A percentile compares a stretch with the other conserved stretches of the same genome.
These are phyloP conservation scores for Drosophila mayaguana DNA, from an alignment of 2,888 invertebrate genomes.

Conservation along the genomic window DNA sequence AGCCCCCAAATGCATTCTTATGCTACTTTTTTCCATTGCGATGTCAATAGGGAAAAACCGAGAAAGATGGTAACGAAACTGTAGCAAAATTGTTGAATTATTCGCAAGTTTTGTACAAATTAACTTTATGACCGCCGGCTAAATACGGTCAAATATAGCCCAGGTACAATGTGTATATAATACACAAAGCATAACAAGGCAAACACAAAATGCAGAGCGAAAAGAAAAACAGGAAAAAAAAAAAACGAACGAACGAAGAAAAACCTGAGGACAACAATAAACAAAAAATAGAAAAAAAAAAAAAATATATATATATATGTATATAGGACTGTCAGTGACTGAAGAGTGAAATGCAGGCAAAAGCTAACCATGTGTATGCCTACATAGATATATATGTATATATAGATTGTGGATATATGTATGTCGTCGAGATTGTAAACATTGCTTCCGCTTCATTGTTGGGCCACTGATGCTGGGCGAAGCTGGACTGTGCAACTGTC, in stretches of 20 bases:
- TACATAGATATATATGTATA: conserved; percentile 11
- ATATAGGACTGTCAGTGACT: conserved; percentile 50
- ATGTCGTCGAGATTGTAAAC: conserved; percentile 70
- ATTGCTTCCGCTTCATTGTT: conserved; percentile 82
- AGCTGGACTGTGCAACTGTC: conserved; percentile 38
- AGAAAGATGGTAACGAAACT: conserved; percentile 8
- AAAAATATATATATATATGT: not conserved
- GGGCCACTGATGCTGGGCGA: conserved; percentile 41
- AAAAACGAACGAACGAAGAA: conserved; percentile 21
- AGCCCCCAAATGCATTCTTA: too few species aligned
- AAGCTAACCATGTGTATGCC: conserved; percentile 13
- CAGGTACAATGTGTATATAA: conserved; percentile 76
- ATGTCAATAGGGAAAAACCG: not conserved
- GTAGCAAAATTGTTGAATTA: conserved; percentile 65
- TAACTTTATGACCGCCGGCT: conserved; percentile 81
- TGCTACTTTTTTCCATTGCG: conserved; percentile 18
- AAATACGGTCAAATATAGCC: conserved; percentile 73
- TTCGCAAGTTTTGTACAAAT: conserved; percentile 80
- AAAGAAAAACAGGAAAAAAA: conserved; percentile 11
- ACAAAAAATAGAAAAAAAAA: conserved; percentile 34
- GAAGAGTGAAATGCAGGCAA: conserved; percentile 23
- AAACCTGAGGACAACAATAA: conserved; percentile 15
- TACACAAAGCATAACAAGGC: conserved; percentile 78
- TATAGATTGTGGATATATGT: conserved; percentile 24
- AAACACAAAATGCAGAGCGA: conserved; percentile 66